Evolutionary conservation across 2,888 invertebrate species (phyloP).

Genomic region (Mechanitis mazaeus): DNA sequence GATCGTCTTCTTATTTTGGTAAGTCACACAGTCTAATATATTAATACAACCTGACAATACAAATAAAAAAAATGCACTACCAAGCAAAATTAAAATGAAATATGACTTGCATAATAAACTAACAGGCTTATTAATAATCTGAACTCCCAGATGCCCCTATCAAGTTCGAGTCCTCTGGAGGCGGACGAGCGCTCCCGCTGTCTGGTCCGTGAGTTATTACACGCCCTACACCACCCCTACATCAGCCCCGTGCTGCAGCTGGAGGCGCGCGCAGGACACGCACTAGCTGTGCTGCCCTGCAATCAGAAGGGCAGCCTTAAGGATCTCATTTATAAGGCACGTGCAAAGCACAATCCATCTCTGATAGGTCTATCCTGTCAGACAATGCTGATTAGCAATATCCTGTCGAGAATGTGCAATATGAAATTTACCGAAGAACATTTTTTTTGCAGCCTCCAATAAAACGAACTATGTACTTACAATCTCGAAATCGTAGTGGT

Average conservation of each 20-base stretch:
- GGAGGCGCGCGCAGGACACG: constrained; percentile 83
- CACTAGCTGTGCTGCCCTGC: constrained; percentile 87
- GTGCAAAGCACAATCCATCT: neutral
- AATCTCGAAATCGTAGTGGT: too few species aligned
- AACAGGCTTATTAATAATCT: too few species aligned
- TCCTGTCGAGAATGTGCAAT: too few species aligned
- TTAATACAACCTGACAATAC: neutral
- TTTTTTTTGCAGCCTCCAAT: too few species aligned
- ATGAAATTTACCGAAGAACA: too few species aligned
- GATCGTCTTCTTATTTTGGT: constrained; percentile 85
- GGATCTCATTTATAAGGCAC: constrained; percentile 91
- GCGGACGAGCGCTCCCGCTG: constrained; percentile 80
- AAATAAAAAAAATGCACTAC: too few species aligned
- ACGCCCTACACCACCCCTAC: constrained; percentile 93
- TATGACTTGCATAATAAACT: too few species aligned
- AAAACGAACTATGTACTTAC: too few species aligned
- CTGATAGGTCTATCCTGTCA: too few species aligned
- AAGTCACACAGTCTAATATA: constrained; percentile 24
- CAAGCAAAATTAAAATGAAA: too few species aligned
- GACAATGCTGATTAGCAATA: too few species aligned
- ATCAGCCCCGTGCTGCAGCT: constrained; percentile 93
- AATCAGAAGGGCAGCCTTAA: constrained; percentile 91
- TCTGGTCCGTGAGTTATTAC: constrained; percentile 86
- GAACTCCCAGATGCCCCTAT: constrained; percentile 69
- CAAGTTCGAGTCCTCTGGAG: constrained; percentile 80